Percentiles rank a stretch among this genome's conserved stretches.
Conservation (phyloP, 2,797 vertebrate genomes). For the Tachyglossus aculeatus region DNA sequence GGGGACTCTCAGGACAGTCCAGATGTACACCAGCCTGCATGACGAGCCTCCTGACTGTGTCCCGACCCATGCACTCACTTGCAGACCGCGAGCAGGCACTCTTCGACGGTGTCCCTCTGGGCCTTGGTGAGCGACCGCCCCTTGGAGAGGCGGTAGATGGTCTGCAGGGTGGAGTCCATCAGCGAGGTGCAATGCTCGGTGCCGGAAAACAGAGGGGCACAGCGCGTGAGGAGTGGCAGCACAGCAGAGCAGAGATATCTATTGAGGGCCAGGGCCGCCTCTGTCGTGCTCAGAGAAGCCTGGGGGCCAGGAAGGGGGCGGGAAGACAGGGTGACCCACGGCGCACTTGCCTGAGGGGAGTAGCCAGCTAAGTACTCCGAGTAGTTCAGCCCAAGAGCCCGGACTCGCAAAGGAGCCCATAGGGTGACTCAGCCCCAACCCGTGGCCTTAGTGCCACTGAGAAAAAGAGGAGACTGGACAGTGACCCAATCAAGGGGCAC, state of each 20-base stretch:
- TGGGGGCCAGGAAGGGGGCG: conserved; percentile 60
- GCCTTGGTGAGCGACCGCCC: conserved; percentile 97
- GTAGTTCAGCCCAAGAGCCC: no score
- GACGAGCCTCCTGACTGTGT: no score
- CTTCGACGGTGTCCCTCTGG: conserved; percentile 96
- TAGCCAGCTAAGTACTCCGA: no score
- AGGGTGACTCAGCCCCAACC: no score
- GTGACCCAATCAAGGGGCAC: no score
- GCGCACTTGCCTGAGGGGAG: no score
- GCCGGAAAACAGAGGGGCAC: conserved; percentile 92
- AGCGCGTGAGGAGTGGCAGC: conserved; percentile 93
- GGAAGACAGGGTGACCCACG: no score
- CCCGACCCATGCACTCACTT: conserved; percentile 90
- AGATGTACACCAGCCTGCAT: no score
- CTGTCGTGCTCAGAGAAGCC: conserved; percentile 93
- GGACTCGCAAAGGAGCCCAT: no score
- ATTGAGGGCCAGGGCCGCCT: conserved; percentile 94
- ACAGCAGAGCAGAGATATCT: conserved; percentile 94
- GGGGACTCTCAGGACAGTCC: no score
- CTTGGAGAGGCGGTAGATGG: conserved; percentile 95
- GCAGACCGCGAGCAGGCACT: conserved; percentile 94
- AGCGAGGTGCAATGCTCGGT: conserved; percentile 91
- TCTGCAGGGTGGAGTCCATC: conserved; percentile 94
- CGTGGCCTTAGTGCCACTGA: no score
- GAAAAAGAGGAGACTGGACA: no score